Evolutionary conservation across 1,140 invertebrate genomes (phyloP), one percentile per base, ranked within the genome.

Genomic region (Goniozus legneri): DNA sequence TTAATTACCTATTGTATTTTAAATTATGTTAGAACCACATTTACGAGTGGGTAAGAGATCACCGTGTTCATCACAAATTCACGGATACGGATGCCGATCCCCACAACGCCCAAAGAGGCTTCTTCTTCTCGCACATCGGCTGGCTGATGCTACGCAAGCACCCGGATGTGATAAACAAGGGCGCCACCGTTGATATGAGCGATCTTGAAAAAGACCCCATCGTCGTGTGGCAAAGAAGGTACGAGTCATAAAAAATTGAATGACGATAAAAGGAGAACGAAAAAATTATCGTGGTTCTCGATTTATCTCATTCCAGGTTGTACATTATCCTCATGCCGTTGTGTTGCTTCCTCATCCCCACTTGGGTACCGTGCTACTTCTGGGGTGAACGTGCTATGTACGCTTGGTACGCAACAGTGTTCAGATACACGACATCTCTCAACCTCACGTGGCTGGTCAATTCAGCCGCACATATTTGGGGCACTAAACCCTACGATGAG

Each of bases 51-150:
- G 85, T 85, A 0, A 78, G 85, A 34, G 92, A 95, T 69, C 93
- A 96, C 66, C 79, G 93, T 50, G 89, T 92, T 1, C 92, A 95
- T 67, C 92, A 95, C 63, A 95, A 95, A 70, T 95, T 86, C 69
- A 88, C 89, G 0, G 92, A 95, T 63, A 93, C 91, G 0, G 85
- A 94, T 64, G 92, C 91, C 0, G 92, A 95, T 71, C 92, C 92
- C 0, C 91, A 95, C 65, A 94, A 94, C 56, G 85, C 89, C 0
- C 79, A 81, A 34, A 73, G 91, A 53, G 91, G 91, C 2, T 93
- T 95, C 69, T 95, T 95, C 78, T 97, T 95, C 69, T 85, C 91
- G 0, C 93, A 97, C 64, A 87, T 95, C 55, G 93, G 93, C 2
- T 97, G 93, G 93, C 73, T 97, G 33, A 77, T 96, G 73, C 73